Percentiles rank a stretch among this genome's conserved stretches.
Evolutionary conservation across 2,113 vertebrate genomes (phyloP).

Genomic region (Amphiprion percula): DNA sequence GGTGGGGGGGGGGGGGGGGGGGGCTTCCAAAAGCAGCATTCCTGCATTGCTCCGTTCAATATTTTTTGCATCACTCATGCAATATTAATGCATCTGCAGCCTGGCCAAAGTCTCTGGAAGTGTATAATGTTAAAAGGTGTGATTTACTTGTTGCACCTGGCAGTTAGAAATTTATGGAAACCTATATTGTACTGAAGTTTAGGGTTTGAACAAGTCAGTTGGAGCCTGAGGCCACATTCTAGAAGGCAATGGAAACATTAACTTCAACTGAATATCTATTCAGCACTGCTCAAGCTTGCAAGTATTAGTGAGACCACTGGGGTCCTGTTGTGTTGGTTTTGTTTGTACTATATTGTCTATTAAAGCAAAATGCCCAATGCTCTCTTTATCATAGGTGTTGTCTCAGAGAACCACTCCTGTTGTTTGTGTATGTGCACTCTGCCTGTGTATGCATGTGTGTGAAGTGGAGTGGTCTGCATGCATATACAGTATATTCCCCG

Average conservation of each 20-base stretch:
- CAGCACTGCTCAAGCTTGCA: conserved; percentile 25
- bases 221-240: conserved; percentile 23
- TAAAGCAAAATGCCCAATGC: neutral
- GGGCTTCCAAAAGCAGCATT: conserved; percentile 5
- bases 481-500: conserved; percentile 18
- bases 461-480: conserved; percentile 27
- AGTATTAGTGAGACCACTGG: neutral
- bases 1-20: no score
- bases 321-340: conserved; percentile 19
- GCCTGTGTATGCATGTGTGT: conserved; percentile 8
- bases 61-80: neutral
- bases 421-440: neutral
- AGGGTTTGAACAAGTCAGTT: conserved; percentile 18
- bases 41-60: neutral
- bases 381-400: conserved; percentile 13
- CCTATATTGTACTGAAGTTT: conserved; percentile 11
- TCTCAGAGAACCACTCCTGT: conserved; percentile 2
- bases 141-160: conserved; percentile 31
- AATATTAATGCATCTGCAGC: conserved; percentile 2
- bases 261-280: conserved; percentile 11
- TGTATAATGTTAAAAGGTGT: neutral
- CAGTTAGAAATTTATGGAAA: conserved; percentile 9
- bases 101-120: neutral
- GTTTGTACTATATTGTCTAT: conserved; percentile 2
- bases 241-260: conserved; percentile 6